A percentile compares a stretch with the other conserved stretches of the same genome.
phyloP scores from a whole-genome alignment of 2,888 invertebrate species.

The Xylota segnis region DNA sequence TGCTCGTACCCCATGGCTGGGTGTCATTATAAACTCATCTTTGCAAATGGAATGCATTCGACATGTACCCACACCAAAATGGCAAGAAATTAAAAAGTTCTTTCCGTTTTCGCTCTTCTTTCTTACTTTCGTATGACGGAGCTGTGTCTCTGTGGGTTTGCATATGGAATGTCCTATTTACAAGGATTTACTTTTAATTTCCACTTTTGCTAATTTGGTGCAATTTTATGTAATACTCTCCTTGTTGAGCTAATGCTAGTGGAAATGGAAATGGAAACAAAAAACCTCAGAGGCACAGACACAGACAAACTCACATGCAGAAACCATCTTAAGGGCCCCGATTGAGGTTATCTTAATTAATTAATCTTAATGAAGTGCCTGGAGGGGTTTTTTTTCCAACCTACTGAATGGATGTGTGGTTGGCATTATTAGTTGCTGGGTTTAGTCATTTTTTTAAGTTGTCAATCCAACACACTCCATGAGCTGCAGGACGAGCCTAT shows the following conservation, averaged over 20 bases:
- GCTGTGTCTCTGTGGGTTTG: constrained; percentile 46
- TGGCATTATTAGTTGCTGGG: no score
- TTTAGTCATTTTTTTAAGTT: no score
- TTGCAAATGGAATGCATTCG: constrained; percentile 71
- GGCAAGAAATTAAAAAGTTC: constrained; percentile 69
- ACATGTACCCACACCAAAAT: constrained; percentile 70
- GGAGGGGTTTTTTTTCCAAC: background rate
- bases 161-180: constrained; percentile 64
- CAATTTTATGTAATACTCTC: constrained; percentile 63
- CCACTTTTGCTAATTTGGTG: constrained; percentile 75
- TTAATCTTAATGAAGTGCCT: constrained; percentile 9
- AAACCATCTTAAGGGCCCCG: constrained; percentile 59
- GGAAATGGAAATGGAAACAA: constrained; percentile 43
- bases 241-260: constrained; percentile 65
- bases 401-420: background rate
- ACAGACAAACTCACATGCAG: no score
- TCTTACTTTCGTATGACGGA: constrained; percentile 25
- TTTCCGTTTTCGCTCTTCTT: constrained; percentile 60
- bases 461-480: no score
- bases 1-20: constrained; percentile 34
- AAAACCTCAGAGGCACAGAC: no score
- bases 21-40: constrained; percentile 65
- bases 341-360: constrained; percentile 73
- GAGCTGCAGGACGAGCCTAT: no score
- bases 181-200: constrained; percentile 76